These are phyloP conservation scores for Hypsibius dujardini DNA, from an alignment of 1,140 invertebrate genomes.

Conservation along the genomic window DNA sequence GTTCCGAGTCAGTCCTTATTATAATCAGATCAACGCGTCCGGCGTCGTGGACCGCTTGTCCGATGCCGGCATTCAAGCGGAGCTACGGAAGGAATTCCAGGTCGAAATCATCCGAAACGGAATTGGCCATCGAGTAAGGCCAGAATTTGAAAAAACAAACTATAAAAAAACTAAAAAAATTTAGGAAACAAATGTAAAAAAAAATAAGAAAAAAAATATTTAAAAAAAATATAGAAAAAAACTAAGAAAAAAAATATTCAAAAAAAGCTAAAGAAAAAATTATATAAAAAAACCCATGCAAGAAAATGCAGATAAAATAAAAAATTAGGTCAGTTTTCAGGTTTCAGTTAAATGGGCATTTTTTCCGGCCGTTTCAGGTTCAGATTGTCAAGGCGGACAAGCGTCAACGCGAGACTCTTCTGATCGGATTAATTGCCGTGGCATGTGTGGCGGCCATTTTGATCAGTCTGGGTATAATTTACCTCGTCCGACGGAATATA, in stretches of 20 bases:
- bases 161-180: too few species aligned
- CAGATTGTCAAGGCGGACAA: slow-evolving; percentile 27
- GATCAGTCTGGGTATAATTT: slow-evolving; percentile 46
- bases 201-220: too few species aligned
- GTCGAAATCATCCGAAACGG: slow-evolving; percentile 50
- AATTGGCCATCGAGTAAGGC: slow-evolving; percentile 55
- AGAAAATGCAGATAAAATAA: too few species aligned
- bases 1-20: slow-evolving; percentile 58
- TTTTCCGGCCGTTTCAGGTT: slow-evolving; percentile 26
- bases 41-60: slow-evolving; percentile 38
- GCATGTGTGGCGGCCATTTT: slow-evolving; percentile 46
- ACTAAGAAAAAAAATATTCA: too few species aligned
- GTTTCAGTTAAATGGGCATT: neutral
- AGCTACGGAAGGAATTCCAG: slow-evolving; percentile 40
- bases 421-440: slow-evolving; percentile 46
- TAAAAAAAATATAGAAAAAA: too few species aligned
- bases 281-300: too few species aligned
- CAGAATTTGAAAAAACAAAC: neutral
- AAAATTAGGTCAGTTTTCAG: too few species aligned
- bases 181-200: too few species aligned
- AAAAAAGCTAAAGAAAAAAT: too few species aligned
- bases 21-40: slow-evolving; percentile 47
- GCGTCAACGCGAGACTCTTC: slow-evolving; percentile 32
- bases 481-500: slow-evolving; percentile 53
- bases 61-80: slow-evolving; percentile 26